Base-by-base conservation (phyloP, 1,140 invertebrate genomes). In the Macrobrachium nipponense region DNA sequence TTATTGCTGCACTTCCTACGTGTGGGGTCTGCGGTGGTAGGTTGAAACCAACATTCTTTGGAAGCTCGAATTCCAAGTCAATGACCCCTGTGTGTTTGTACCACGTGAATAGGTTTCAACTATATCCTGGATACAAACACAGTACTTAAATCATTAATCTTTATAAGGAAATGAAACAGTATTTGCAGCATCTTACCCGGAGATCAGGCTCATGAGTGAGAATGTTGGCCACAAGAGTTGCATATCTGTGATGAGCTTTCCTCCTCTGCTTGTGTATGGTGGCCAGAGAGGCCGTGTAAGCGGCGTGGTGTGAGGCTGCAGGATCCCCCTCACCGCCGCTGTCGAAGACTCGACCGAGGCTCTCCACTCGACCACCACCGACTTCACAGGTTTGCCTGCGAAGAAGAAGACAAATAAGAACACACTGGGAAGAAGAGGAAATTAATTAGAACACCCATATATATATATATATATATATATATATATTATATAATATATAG, bases 141-240 rank as follows among this genome's bases (percentile, higher is more conserved):
- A 66, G 5, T 66, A 20, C 5, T n/a, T 4, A 27, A 2, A 27
- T 5, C 17, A 23, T 23, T 27, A 27, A 8, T 7, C 14, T 12
- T 15, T 27, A 36, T 36, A 2, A 70, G 36, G 20, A 70, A 70
- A 27, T 14, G 3, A 70, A 70, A 8, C 5, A 70, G 5, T 2
- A 51, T 2, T 79, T 0, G 11, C 10, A 1, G 8, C 5, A 36
- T 18, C 59, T 44, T 80, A 85, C 82, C 75, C 70, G 43, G 23
- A 85, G 60, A 51, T 84, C 82, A 17, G 75, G 23, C 27, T 85
- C 82, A 27, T 85, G 82, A 10, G 44, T 59, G 51, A 85, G 82
- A 6, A 85, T 85, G 76, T 27, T 44, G 44, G 43, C 18, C 0
- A 85, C 62, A n/a, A 85, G 82, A 15, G 60, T 27, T 18, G 75